Conservation (phyloP, 2,797 vertebrate species). For the Chaetophractus vellerosus region DNA sequence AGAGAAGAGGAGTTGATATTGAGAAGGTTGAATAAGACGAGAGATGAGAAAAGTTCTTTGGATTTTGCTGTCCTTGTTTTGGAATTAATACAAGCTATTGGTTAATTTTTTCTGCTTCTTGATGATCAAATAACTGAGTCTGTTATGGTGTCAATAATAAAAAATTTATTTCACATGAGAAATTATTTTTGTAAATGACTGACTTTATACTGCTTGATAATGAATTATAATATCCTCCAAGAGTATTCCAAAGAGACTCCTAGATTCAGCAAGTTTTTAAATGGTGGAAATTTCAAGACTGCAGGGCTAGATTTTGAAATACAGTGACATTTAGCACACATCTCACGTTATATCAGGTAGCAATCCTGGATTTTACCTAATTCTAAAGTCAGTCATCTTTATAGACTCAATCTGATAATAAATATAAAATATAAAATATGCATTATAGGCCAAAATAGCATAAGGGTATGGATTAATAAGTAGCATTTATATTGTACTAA, state of each 20-base stretch:
- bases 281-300: slow-evolving; percentile 15
- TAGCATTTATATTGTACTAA: not conserved
- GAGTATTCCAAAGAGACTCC: not conserved
- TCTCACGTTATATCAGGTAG: slow-evolving; percentile 2
- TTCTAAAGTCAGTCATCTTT: slow-evolving; percentile 21
- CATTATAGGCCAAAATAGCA: slow-evolving; percentile 2
- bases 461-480: not conserved
- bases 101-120: slow-evolving; percentile 14
- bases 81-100: not conserved
- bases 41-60: not conserved
- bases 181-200: slow-evolving; percentile 53
- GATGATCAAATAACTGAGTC: not conserved
- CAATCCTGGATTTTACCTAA: slow-evolving; percentile 22
- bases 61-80: not conserved
- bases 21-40: not conserved
- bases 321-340: not conserved
- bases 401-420: slow-evolving; percentile 42
- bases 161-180: not conserved
- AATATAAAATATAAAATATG: not conserved
- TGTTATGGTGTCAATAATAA: not conserved
- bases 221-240: slow-evolving; percentile 18
- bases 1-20: not conserved
- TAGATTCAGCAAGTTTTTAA: slow-evolving; percentile 36
- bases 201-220: slow-evolving; percentile 36
- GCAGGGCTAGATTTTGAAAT: slow-evolving; percentile 36